These are phyloP conservation scores for Cephus rjabovi DNA, from an alignment of 2,888 invertebrate genomes.

Conservation along the genomic window DNA sequence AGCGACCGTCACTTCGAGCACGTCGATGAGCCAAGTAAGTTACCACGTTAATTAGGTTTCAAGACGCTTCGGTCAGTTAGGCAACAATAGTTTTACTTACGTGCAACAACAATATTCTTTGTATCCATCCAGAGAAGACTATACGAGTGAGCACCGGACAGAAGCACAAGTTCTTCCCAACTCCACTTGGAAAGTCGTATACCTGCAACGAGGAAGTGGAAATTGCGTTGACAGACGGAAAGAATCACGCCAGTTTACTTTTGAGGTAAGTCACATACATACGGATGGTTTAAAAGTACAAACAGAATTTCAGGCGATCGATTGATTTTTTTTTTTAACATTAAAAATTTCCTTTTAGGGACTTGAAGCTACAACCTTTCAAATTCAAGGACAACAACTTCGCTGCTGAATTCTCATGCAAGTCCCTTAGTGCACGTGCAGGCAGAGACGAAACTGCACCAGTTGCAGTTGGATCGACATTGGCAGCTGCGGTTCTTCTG, in stretches of 20 bases:
- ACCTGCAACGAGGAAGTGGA: conserved; percentile 79
- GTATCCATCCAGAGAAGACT: conserved; percentile 61
- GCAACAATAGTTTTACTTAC: not conserved
- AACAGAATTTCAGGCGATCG: not conserved
- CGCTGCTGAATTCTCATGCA: conserved; percentile 78
- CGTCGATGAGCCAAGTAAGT: conserved; percentile 66
- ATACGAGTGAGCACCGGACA: conserved; percentile 71
- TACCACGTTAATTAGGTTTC: not conserved
- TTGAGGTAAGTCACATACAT: conserved; percentile 44
- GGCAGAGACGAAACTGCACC: conserved; percentile 87
- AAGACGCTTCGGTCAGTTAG: not conserved
- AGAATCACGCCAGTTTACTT: conserved; percentile 53
- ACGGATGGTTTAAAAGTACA: not conserved
- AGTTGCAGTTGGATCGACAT: conserved; percentile 83
- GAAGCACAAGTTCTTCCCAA: conserved; percentile 79
- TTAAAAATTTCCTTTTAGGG: conserved; percentile 36
- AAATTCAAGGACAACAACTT: conserved; percentile 85
- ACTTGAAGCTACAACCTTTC: conserved; percentile 84
- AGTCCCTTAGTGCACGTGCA: conserved; percentile 67
- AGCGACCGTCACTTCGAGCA: conserved; percentile 68
- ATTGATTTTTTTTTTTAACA: conserved; percentile 3
- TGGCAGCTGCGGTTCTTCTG: conserved; percentile 84
- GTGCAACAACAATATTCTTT: not conserved
- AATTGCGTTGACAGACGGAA: conserved; percentile 69
- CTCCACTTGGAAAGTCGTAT: conserved; percentile 89